phyloP scores from a whole-genome alignment of 2,888 invertebrate genomes.

The Limenitis camilla region DNA sequence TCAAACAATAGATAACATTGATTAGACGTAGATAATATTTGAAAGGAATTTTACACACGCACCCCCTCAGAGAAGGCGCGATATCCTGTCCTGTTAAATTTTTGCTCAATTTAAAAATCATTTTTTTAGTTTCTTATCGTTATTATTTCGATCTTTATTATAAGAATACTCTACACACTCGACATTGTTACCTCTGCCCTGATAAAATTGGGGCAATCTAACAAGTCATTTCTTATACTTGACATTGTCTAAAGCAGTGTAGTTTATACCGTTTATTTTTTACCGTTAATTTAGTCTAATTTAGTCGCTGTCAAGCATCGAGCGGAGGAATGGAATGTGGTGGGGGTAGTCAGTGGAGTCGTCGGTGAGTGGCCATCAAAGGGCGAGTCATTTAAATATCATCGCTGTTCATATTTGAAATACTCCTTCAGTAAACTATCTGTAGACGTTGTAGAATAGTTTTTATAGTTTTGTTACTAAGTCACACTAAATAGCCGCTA shows the following conservation, averaged over 20 bases:
- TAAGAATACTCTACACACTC: too few species aligned
- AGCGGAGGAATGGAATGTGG: constrained; percentile 11
- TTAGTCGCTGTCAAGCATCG: background rate
- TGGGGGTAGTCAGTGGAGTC: constrained; percentile 13
- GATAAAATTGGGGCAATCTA: too few species aligned
- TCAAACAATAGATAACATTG: too few species aligned
- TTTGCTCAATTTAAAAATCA: too few species aligned
- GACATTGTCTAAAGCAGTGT: background rate
- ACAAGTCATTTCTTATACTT: background rate
- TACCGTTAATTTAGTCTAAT: constrained; percentile 6
- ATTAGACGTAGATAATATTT: too few species aligned
- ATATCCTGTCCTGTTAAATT: too few species aligned
- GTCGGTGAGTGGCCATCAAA: constrained; percentile 14
- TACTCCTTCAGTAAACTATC: constrained; percentile 21
- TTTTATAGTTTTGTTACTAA: background rate
- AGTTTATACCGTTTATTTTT: constrained; percentile 1
- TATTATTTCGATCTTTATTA: too few species aligned
- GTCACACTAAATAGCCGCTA: too few species aligned
- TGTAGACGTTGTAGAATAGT: background rate
- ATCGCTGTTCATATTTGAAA: constrained; percentile 38
- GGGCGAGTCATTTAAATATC: constrained; percentile 46
- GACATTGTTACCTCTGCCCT: too few species aligned
- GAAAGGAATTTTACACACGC: too few species aligned
- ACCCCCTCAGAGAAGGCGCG: too few species aligned
- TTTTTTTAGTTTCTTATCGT: too few species aligned